These are phyloP conservation scores for Chloromyia formosa DNA, from an alignment of 2,888 invertebrate species.

Conservation along the genomic window DNA sequence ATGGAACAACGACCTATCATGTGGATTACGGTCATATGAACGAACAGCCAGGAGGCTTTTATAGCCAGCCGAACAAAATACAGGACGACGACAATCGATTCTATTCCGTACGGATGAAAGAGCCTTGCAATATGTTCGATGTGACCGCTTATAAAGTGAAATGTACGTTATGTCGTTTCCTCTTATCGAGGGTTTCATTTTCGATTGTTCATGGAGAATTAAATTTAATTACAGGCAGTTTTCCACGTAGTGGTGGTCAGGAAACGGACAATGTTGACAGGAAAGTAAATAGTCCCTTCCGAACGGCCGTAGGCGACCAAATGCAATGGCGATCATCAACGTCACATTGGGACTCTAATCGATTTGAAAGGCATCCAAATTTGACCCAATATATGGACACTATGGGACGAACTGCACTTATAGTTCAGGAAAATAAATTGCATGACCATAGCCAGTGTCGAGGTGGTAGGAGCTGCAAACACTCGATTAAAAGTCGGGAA, in stretches of 20 bases:
- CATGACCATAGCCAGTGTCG: conserved; percentile 60
- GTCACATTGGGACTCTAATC: conserved; percentile 57
- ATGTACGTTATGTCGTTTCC: conserved; percentile 54
- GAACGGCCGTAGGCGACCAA: not conserved
- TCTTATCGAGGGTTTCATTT: too few species aligned
- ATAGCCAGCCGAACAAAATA: conserved; percentile 55
- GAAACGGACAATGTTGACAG: too few species aligned
- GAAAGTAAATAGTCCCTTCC: too few species aligned
- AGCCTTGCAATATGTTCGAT: conserved; percentile 50
- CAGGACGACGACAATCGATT: conserved; percentile 54
- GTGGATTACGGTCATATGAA: conserved; percentile 65
- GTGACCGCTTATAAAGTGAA: conserved; percentile 56
- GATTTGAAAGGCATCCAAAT: conserved; percentile 54
- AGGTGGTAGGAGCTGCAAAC: conserved; percentile 48
- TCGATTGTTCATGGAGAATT: too few species aligned
- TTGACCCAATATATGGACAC: conserved; percentile 62
- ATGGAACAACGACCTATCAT: conserved; percentile 70
- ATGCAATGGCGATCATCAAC: not conserved
- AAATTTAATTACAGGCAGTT: not conserved
- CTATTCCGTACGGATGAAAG: conserved; percentile 51
- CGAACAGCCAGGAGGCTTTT: conserved; percentile 60
- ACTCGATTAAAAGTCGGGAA: not conserved
- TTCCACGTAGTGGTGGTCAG: not conserved
- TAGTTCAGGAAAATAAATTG: conserved; percentile 58
- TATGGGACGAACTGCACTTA: conserved; percentile 59